These are phyloP conservation scores for Dromiciops gliroides DNA, from an alignment of 2,113 vertebrate genomes.

Conservation along the genomic window DNA sequence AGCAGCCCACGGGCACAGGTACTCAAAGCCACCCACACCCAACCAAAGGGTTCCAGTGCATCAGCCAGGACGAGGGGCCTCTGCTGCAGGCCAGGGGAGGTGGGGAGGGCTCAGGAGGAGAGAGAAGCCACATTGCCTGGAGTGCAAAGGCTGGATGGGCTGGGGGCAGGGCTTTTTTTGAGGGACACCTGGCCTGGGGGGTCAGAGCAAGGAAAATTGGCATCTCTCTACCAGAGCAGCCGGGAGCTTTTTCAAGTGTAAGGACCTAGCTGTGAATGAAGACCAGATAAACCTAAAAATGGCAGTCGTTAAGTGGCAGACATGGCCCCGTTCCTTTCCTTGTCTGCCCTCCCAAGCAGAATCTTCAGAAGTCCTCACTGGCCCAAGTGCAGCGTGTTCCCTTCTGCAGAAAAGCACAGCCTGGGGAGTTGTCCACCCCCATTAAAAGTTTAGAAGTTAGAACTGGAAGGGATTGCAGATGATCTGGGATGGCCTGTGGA, in stretches of 20 bases:
- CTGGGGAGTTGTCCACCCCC: background rate
- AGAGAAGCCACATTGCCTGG: background rate
- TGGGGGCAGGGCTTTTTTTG: background rate
- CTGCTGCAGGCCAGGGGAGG: background rate
- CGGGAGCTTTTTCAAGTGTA: background rate
- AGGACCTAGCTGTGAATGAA: background rate
- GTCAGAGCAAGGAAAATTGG: background rate
- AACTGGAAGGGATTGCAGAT: background rate
- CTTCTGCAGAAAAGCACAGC: background rate
- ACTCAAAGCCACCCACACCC: background rate
- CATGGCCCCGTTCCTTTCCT: background rate
- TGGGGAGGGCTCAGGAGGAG: background rate
- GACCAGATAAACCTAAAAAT: background rate
- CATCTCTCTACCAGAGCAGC: background rate
- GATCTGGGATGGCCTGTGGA: background rate
- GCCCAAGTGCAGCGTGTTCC: background rate
- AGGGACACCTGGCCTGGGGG: background rate
- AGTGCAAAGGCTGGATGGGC: background rate
- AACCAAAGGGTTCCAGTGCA: background rate
- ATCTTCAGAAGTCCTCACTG: background rate
- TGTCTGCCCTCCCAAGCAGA: background rate
- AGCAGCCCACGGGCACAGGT: slow-evolving; percentile 97
- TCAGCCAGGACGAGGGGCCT: background rate
- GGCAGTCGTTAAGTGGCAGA: background rate
- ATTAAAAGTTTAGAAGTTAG: background rate